Base-by-base conservation (phyloP, 2,888 invertebrate species). In the Parasteatoda lunata region DNA sequence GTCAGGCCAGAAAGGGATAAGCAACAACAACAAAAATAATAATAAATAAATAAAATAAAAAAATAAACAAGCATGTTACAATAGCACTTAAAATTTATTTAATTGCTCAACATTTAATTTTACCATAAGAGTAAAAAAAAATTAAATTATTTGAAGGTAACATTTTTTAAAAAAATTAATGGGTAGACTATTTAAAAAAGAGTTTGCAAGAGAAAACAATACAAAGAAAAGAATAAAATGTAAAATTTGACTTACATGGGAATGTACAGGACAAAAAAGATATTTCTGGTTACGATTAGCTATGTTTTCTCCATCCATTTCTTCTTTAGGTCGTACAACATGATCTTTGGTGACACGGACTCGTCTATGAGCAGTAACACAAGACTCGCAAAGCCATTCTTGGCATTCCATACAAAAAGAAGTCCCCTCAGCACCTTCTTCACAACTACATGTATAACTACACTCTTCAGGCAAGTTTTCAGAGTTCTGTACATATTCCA, bases 261-360 rank as follows among this genome's bases (percentile, higher is more conserved):
- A 93, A 92, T 97, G 97, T 90, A 95, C 93, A 52, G 94, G 93
- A 92, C 97, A 97, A 93, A 94, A 95, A 92, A 96, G 93, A 91
- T 94, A 94, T 91, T 94, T 94, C 51, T 94, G 92, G 69, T 80
- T 83, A 11, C 71, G 49, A 11, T 52, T 64, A 47, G 84, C 54
- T 30, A 77, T 64, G 71, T 93, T 93, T 91, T 96, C 95, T 73
- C 93, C 94, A 88, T 94, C 92, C 81, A 95, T 95, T 92, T 96
- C 96, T 90, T 96, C 96, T 92, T 96, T 96, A 75, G 95, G 94
- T 93, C 97, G 96, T 90, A 98, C 97, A 4, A 95, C 96, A 92
- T 98, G 98, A 91, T 97, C 97, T 93, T 97, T 97, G 72, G 97
- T 97, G 90, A 97, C 96, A 93, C 97, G 96, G 81, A 98, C 94